Conservation (phyloP, 2,113 vertebrate genomes). For the Thymallus thymallus region DNA sequence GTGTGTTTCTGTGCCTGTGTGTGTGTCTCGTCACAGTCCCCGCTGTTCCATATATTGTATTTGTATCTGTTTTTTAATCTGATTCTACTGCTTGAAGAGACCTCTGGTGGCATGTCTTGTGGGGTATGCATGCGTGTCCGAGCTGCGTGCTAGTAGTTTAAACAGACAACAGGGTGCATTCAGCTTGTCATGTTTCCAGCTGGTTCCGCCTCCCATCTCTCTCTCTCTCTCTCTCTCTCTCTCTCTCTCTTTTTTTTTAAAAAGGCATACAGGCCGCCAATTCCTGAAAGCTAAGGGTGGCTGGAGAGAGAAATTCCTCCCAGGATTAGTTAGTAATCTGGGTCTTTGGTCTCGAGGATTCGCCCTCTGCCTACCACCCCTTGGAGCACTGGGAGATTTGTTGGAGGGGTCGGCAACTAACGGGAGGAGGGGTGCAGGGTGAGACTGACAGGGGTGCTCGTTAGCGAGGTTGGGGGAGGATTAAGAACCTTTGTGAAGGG, state of each 20-base stretch:
- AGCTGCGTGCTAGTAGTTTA: too few relatives aligned
- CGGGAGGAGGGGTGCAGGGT: background rate
- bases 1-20: too few relatives aligned
- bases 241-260: background rate
- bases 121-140: too few relatives aligned
- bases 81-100: too few relatives aligned
- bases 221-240: background rate
- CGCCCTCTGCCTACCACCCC: background rate
- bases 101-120: too few relatives aligned
- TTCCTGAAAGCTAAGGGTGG: background rate
- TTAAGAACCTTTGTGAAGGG: background rate
- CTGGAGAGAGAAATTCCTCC: background rate
- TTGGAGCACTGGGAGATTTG: background rate
- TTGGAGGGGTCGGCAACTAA: background rate
- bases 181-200: too few relatives aligned
- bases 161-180: too few relatives aligned
- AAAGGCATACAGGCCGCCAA: conserved; percentile 8
- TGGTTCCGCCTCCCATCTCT: too few relatives aligned
- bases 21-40: too few relatives aligned
- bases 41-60: too few relatives aligned
- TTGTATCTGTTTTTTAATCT: too few relatives aligned
- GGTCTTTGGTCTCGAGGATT: background rate
- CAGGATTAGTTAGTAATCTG: background rate
- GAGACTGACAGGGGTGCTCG: background rate
- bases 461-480: background rate